Conservation (phyloP, 2,888 invertebrate genomes). For the Cinara cedri region DNA sequence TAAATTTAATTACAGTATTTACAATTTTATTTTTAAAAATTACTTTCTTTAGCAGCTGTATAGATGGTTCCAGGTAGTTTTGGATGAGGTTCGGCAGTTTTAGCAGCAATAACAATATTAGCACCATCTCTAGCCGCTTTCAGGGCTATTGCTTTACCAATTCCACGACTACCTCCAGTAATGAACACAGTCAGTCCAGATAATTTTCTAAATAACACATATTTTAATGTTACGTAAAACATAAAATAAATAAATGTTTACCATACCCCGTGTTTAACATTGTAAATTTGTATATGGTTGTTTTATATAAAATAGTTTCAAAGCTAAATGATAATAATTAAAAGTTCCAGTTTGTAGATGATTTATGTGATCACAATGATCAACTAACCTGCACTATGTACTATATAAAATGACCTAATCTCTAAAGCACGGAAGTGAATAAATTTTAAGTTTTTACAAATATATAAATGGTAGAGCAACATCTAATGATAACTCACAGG, state of each 20-base stretch:
- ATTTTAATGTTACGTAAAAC: neutral
- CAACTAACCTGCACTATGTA: neutral
- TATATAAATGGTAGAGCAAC: neutral
- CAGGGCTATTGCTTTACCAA: slow-evolving; percentile 92
- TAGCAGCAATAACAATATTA: slow-evolving; percentile 88
- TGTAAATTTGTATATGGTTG: neutral
- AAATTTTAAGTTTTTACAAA: neutral
- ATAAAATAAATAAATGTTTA: neutral
- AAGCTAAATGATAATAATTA: neutral
- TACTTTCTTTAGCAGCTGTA: slow-evolving; percentile 87
- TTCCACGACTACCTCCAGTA: slow-evolving; percentile 94
- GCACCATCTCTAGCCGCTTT: slow-evolving; percentile 92
- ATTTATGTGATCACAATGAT: neutral
- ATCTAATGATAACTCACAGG: slow-evolving; percentile 8
- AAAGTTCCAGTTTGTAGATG: neutral
- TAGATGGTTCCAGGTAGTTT: slow-evolving; percentile 92
- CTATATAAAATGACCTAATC: too few relatives aligned
- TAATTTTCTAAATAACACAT: slow-evolving; percentile 67
- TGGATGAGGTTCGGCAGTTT: slow-evolving; percentile 87
- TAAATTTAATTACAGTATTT: neutral
- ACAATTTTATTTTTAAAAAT: slow-evolving; percentile 1
- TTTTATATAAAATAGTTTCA: neutral
- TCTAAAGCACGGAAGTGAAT: neutral
- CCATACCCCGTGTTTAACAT: slow-evolving; percentile 56
- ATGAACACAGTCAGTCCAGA: slow-evolving; percentile 92